These are phyloP conservation scores for Aphelinus atriplicis DNA, from an alignment of 1,140 invertebrate species.

Conservation along the genomic window DNA sequence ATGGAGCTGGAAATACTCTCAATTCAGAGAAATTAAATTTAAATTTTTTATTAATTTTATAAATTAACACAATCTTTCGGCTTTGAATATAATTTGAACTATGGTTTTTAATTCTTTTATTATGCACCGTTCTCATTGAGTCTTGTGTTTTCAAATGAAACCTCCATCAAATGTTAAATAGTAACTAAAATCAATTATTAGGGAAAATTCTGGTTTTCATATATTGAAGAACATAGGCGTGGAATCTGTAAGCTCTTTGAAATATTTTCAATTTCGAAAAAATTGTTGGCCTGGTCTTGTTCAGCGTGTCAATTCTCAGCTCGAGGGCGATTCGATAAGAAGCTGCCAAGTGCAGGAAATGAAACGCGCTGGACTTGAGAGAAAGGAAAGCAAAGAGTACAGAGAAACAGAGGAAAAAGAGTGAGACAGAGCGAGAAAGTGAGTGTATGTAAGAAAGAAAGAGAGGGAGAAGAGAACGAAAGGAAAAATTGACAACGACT, in stretches of 20 bases:
- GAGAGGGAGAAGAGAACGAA: not conserved
- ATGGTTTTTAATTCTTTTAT: too few species aligned
- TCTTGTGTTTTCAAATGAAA: too few species aligned
- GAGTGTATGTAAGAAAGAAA: not conserved
- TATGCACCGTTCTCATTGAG: too few species aligned
- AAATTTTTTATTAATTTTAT: too few species aligned
- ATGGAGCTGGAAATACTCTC: too few species aligned
- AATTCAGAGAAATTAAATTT: too few species aligned
- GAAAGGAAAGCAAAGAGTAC: not conserved
- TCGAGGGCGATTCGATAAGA: slow-evolving; percentile 30
- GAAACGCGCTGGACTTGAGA: slow-evolving; percentile 20
- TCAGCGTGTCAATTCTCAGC: not conserved
- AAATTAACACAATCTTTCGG: too few species aligned
- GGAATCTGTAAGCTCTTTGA: not conserved
- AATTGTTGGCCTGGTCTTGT: not conserved
- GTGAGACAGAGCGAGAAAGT: not conserved
- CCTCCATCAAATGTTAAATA: too few species aligned
- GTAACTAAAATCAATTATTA: too few species aligned
- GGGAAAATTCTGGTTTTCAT: too few species aligned
- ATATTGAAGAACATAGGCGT: not conserved
- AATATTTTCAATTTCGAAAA: slow-evolving; percentile 31
- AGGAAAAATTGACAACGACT: not conserved
- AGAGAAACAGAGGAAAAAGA: not conserved
- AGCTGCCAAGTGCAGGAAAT: slow-evolving; percentile 38
- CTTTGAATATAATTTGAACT: too few species aligned